These are phyloP conservation scores for Conistra vaccinii DNA, from an alignment of 2,888 invertebrate genomes.

Conservation along the genomic window DNA sequence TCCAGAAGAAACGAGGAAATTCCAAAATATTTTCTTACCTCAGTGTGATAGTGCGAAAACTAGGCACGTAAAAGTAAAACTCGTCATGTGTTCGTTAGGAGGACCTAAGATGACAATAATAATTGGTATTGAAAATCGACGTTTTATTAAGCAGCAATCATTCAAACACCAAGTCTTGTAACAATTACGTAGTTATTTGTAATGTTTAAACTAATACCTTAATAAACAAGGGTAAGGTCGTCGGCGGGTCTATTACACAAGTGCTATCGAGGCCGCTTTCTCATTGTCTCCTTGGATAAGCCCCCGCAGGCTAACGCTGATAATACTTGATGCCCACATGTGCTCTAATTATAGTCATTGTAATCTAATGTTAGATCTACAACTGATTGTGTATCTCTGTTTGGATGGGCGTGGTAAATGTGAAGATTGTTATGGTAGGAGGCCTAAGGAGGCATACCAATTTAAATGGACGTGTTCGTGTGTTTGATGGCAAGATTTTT, in stretches of 20 bases:
- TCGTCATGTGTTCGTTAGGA: too few relatives aligned
- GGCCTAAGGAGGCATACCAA: not conserved
- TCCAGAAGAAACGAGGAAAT: not conserved
- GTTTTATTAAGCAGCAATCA: not conserved
- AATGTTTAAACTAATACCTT: conserved; percentile 47
- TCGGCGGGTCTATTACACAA: conserved; percentile 65
- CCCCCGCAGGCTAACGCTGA: conserved; percentile 51
- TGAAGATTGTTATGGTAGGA: conserved; percentile 7
- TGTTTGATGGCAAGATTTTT: not conserved
- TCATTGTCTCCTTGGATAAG: conserved; percentile 72
- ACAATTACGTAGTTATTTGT: conserved; percentile 38
- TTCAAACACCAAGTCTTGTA: conserved; percentile 13
- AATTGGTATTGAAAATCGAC: not conserved
- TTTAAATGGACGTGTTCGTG: not conserved
- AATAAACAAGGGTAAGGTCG: conserved; percentile 73
- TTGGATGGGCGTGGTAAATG: not conserved
- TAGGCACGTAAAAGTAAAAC: not conserved
- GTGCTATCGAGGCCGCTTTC: conserved; percentile 76
- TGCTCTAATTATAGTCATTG: conserved; percentile 44
- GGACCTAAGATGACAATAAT: too few relatives aligned
- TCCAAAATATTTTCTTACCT: not conserved
- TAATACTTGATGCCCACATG: conserved; percentile 50
- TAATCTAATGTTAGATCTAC: conserved; percentile 27
- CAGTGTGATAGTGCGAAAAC: too few relatives aligned
- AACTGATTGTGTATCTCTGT: conserved; percentile 12